Conservation (phyloP, 2,113 vertebrate genomes). For the Pygoscelis antarcticus region DNA sequence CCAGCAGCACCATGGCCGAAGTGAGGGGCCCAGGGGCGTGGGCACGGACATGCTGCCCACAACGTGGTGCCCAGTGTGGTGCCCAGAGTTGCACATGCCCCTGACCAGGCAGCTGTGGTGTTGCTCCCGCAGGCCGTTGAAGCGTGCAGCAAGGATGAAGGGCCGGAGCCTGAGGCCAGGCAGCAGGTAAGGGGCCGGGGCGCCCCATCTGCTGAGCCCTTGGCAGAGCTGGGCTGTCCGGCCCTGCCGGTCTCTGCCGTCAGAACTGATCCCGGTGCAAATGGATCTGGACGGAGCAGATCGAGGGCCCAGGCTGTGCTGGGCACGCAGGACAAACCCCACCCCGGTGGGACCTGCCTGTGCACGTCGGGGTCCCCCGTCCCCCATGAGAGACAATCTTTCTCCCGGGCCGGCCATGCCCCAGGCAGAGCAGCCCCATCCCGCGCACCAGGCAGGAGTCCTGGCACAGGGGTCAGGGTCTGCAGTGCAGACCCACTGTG, state of each 20-base stretch:
- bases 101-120: background rate
- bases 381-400: background rate
- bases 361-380: accelerated
- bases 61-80: accelerated
- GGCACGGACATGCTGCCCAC: accelerated
- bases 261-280: background rate
- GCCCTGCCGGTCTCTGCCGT: accelerated
- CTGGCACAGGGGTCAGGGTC: background rate
- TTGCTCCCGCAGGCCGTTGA: constrained; percentile 79
- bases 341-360: background rate
- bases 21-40: accelerated
- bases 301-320: background rate
- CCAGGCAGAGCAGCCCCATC: background rate
- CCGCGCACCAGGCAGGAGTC: background rate
- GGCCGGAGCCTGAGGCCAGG: constrained; percentile 17
- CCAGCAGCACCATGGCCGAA: background rate
- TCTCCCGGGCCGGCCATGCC: background rate
- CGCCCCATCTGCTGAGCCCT: background rate
- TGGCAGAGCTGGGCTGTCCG: background rate
- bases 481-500: background rate
- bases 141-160: constrained; percentile 36
- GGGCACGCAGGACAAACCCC: background rate
- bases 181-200: constrained; percentile 75
- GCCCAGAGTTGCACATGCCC: background rate
- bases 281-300: background rate